A percentile compares a stretch with the other conserved stretches of the same genome.
phyloP scores from a whole-genome alignment of 1,140 invertebrate genomes.

The Camponotus floridanus region DNA sequence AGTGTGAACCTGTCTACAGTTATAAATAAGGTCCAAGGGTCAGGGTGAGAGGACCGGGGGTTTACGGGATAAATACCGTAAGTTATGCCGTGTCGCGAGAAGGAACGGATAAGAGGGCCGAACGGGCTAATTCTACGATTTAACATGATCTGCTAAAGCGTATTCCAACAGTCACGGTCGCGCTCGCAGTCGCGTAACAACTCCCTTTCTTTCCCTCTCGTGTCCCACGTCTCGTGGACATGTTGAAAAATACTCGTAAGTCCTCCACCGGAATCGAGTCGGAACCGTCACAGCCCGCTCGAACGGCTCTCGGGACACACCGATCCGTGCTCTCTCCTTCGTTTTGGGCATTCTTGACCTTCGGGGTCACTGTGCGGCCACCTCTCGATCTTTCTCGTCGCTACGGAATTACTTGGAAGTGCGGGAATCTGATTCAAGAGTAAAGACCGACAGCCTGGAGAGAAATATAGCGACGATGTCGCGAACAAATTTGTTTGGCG shows the following conservation, averaged over 20 bases:
- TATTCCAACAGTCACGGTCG: constrained; percentile 55
- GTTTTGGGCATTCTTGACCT: constrained; percentile 72
- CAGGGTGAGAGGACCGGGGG: constrained; percentile 75
- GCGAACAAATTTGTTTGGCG: constrained; percentile 12
- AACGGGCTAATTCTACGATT: constrained; percentile 80
- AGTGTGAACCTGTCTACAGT: constrained; percentile 79
- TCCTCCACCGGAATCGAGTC: constrained; percentile 35
- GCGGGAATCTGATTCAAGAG: constrained; percentile 48
- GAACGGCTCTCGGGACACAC: constrained; percentile 23
- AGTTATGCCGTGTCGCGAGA: constrained; percentile 75
- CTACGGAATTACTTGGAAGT: constrained; percentile 59
- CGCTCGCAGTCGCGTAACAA: constrained; percentile 47
- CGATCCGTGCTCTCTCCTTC: constrained; percentile 56
- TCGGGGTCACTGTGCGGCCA: constrained; percentile 57
- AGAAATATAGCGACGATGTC: constrained; percentile 2
- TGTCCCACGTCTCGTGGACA: constrained; percentile 7
- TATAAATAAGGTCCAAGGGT: constrained; percentile 82
- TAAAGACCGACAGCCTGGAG: background rate
- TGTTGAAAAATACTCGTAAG: constrained; percentile 65
- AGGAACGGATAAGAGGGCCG: constrained; percentile 49
- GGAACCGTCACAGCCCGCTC: constrained; percentile 32
- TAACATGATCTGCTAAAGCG: constrained; percentile 78
- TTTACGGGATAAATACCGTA: constrained; percentile 81
- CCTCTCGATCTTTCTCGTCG: constrained; percentile 61
- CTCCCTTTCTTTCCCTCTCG: background rate